Evolutionary conservation across 1,140 invertebrate species (phyloP).

Genomic region (Caenorhabditis latens): DNA sequence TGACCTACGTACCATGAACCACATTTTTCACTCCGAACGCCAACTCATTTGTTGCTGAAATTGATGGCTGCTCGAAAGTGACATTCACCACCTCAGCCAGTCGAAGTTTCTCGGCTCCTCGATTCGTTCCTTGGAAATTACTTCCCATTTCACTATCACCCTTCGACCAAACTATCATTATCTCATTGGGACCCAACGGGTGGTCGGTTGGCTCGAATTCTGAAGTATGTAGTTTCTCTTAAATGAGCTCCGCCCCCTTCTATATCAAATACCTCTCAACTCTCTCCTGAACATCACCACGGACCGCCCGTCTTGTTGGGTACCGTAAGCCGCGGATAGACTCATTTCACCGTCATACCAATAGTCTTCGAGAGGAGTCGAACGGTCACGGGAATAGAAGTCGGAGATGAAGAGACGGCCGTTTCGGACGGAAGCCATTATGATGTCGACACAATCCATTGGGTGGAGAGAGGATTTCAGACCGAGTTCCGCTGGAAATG

Average conservation of each 20-base stretch:
- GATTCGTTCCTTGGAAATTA: not conserved
- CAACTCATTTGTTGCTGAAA: not conserved
- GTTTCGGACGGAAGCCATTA: constrained; percentile 61
- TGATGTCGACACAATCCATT: constrained; percentile 67
- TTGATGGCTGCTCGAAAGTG: constrained; percentile 15
- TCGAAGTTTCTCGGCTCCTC: constrained; percentile 40
- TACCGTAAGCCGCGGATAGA: constrained; percentile 88
- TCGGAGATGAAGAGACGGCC: constrained; percentile 82
- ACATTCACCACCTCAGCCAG: constrained; percentile 31
- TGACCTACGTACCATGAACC: not conserved
- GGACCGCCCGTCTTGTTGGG: constrained; percentile 88
- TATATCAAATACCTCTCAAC: constrained; percentile 78
- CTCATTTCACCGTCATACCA: constrained; percentile 88
- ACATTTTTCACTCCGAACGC: constrained; percentile 34
- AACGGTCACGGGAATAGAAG: constrained; percentile 91
- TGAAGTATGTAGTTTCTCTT: constrained; percentile 65
- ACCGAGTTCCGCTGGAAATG: constrained; percentile 62
- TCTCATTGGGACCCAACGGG: constrained; percentile 85
- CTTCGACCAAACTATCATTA: constrained; percentile 93
- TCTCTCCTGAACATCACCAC: constrained; percentile 90
- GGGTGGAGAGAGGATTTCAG: constrained; percentile 63
- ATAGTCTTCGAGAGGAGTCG: constrained; percentile 87
- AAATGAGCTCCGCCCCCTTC: not conserved
- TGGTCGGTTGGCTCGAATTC: constrained; percentile 88
- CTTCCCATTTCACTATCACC: constrained; percentile 79